phyloP scores from a whole-genome alignment of 2,888 invertebrate genomes.

The Cephus runcator region DNA sequence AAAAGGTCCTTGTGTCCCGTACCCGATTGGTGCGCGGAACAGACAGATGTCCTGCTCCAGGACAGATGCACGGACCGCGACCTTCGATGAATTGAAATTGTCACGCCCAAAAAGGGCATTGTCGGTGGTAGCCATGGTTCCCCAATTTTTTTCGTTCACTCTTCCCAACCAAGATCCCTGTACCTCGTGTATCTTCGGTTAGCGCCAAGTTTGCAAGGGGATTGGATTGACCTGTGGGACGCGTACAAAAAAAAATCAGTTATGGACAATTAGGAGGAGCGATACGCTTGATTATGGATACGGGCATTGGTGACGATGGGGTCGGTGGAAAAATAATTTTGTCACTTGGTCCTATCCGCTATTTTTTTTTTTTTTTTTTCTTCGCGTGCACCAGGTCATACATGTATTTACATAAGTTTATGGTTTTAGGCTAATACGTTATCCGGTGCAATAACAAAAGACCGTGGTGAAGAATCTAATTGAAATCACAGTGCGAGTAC shows the following conservation, averaged over 20 bases:
- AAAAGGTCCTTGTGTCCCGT: conserved; percentile 55
- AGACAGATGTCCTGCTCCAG: conserved; percentile 58
- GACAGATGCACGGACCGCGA: conserved; percentile 51
- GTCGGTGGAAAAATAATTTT: not conserved
- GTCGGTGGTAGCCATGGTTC: conserved; percentile 18
- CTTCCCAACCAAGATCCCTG: conserved; percentile 24
- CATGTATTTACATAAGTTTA: not conserved
- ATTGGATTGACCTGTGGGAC: not conserved
- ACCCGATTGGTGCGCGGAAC: conserved; percentile 47
- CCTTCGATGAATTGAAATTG: conserved; percentile 58
- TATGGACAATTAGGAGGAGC: not conserved
- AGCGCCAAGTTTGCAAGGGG: not conserved
- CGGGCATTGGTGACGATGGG: not conserved
- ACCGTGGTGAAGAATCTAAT: conserved; percentile 38
- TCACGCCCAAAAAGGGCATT: conserved; percentile 59
- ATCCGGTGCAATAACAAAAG: conserved; percentile 5
- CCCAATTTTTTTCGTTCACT: not conserved
- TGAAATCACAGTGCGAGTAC: conserved; percentile 50
- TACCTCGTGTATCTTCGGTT: conserved; percentile 5
- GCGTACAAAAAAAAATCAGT: not conserved
- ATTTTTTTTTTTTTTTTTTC: not conserved
- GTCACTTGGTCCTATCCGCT: not conserved
- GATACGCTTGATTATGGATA: not conserved
- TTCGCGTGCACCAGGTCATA: not conserved
- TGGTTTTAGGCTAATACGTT: not conserved